A percentile compares a stretch with the other conserved stretches of the same genome.
These are phyloP conservation scores for Cyanocitta stelleri DNA, from an alignment of 2,113 vertebrate genomes.

Conservation along the genomic window DNA sequence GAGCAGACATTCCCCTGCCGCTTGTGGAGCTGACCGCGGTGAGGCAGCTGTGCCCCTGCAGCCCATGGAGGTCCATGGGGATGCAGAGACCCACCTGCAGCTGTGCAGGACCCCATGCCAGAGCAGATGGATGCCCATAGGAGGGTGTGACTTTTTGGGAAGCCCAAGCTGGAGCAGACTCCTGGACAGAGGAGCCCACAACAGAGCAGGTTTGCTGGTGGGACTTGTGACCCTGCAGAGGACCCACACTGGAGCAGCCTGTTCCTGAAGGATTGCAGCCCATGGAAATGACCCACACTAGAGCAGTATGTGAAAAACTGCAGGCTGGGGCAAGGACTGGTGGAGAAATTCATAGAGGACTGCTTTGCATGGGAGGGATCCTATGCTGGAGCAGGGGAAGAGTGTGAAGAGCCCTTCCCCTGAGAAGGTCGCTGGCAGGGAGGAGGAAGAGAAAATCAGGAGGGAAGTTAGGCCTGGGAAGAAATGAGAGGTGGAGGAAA, in stretches of 20 bases:
- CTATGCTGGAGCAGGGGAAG: background rate
- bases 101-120: no score
- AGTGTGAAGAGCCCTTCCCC: background rate
- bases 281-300: background rate
- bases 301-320: background rate
- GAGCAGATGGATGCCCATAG: background rate
- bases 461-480: background rate
- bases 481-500: background rate
- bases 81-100: background rate
- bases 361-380: background rate
- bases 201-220: background rate
- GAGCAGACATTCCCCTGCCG: background rate
- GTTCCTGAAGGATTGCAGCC: background rate
- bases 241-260: background rate
- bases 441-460: background rate
- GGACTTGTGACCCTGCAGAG: background rate
- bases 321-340: background rate
- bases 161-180: background rate
- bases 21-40: accelerated
- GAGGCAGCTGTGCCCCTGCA: background rate
- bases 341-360: background rate
- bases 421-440: background rate
- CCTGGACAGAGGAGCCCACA: background rate
- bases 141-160: background rate
- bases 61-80: background rate